Base-by-base conservation (phyloP, 2,888 invertebrate genomes). In the Cephalotes varians region DNA sequence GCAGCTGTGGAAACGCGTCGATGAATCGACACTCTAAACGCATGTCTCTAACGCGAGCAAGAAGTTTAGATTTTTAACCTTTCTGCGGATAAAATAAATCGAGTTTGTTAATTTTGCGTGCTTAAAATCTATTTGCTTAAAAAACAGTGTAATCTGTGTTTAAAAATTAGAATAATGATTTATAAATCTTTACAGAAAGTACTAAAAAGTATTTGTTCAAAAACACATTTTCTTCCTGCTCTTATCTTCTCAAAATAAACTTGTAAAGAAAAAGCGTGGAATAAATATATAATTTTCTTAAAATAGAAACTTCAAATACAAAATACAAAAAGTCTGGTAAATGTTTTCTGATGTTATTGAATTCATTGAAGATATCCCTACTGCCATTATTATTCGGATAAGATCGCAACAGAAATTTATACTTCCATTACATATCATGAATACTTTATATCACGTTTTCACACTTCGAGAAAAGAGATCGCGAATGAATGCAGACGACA, bases 1-100 rank as follows among this genome's bases (percentile, higher is more conserved):
- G 65, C 91, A 89, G 89, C 91, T 89, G 91, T 82, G 90, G 84
- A 90, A 90, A 89, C 87, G 87, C 83, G 64, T 67, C 37, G 73
- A 67, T 56, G 44, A 67, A 85, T 83, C 73, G 82, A 79, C 82
- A 21, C 47, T 71, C 73, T 69, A 65, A 67, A 54, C 37, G 47
- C 49, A 37, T 9, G 40, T 2, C 40, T 65, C 10, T 37, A 76
- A 51, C 15, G 60, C 34, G 18, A 34, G 18, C 44, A 15, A 64
- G 37, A 34, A 28, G 67, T 44, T 21, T 21, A n/a, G 2, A 56
- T 18, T 56, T 69, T 40, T 25, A 69, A 77, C 12, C 21, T 56
- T 44, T 34, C 44, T 56, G 18, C 40, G 6, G 7, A 21, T 5
- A 15, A 65, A n/a, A 25, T 10, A 28, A 51, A 77, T 77, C 18